Evolutionary conservation across 2,113 vertebrate species (phyloP).

Genomic region (Oreochromis spilurus): DNA sequence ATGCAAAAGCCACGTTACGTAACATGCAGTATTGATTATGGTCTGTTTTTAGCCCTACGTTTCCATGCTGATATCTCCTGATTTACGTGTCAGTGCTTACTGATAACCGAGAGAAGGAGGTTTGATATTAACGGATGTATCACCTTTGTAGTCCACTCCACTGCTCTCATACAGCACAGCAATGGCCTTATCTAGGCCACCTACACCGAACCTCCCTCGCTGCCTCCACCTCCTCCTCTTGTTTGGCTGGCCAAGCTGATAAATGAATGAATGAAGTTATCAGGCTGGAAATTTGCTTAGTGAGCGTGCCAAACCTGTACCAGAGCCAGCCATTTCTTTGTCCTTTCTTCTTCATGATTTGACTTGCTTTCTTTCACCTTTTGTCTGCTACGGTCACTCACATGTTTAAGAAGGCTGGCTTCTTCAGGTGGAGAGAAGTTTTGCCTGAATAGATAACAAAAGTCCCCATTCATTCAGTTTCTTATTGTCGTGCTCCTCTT

Average conservation of each 20-base stretch:
- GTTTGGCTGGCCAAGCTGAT: conserved; percentile 23
- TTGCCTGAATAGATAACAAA: conserved; percentile 22
- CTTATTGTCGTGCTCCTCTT: neutral
- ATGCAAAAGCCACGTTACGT: neutral
- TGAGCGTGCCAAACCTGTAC: neutral
- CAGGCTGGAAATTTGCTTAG: neutral
- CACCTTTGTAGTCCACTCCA: neutral
- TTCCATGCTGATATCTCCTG: neutral
- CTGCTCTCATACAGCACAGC: neutral
- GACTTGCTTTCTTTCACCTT: neutral
- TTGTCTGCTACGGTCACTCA: conserved; percentile 11
- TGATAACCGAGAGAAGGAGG: neutral
- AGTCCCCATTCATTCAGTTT: neutral
- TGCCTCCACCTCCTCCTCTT: neutral
- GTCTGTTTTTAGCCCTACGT: neutral
- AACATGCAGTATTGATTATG: neutral
- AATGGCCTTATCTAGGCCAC: conserved; percentile 46
- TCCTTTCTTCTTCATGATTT: neutral
- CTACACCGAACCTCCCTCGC: conserved; percentile 5
- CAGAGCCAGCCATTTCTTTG: neutral
- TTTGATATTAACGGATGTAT: conserved; percentile 8
- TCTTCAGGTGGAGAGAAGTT: neutral
- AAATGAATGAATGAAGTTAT: conserved; percentile 37
- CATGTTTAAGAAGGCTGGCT: neutral
- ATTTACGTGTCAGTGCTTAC: neutral